Conservation (phyloP, 1,140 invertebrate genomes). For the Trinorchestia longiramus region DNA sequence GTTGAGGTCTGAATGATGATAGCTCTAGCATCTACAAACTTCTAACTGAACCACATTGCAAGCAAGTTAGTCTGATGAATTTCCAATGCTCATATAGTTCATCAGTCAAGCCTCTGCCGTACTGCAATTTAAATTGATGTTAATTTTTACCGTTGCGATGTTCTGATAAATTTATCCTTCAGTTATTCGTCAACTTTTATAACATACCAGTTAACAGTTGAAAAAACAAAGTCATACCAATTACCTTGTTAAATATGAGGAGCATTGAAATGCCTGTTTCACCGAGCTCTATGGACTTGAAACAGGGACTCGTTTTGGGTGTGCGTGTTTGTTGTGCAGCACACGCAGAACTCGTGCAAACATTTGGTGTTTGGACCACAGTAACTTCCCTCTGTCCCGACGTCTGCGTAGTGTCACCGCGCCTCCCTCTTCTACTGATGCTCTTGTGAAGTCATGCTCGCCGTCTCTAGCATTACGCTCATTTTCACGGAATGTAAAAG, state of each 20-base stretch:
- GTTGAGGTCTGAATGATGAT: neutral
- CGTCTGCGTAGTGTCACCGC: neutral
- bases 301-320: neutral
- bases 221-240: neutral
- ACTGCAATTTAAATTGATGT: no score
- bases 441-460: no score
- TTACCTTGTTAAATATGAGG: neutral
- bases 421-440: neutral
- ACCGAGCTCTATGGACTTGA: neutral
- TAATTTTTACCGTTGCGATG: neutral
- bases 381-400: neutral
- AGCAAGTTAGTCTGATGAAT: no score
- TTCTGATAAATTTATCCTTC: neutral
- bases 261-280: neutral
- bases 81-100: no score
- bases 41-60: no score
- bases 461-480: neutral
- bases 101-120: no score
- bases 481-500: neutral
- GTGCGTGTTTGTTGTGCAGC: neutral
- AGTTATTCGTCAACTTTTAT: neutral
- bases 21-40: neutral
- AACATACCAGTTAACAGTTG: neutral
- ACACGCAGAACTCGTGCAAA: neutral
- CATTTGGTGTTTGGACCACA: constrained; percentile 22